Evolutionary conservation across 30 jellyfish, hydroid and myxozoan species (phyloP).

Genomic region (Aurelia sp.): DNA sequence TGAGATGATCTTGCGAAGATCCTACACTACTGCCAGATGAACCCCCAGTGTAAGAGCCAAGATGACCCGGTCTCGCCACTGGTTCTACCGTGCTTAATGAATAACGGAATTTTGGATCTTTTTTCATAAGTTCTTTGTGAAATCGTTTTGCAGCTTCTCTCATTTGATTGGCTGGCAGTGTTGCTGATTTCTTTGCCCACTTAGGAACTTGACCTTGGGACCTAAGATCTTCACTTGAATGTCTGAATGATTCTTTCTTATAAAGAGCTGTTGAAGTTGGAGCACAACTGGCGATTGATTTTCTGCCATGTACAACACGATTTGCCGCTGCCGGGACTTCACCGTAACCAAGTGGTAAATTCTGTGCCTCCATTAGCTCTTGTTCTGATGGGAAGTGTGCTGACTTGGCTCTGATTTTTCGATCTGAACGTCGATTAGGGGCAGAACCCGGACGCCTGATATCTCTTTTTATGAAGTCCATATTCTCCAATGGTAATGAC

Average conservation of each 20-base stretch:
- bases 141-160: conserved; percentile 95
- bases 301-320: conserved; percentile 56
- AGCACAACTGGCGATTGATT: conserved; percentile 53
- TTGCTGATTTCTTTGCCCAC: conserved; percentile 28
- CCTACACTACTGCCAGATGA: conserved; percentile 58
- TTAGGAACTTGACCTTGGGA: conserved; percentile 12
- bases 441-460: conserved; percentile 67
- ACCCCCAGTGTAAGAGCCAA: conserved; percentile 64
- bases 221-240: conserved; percentile 91
- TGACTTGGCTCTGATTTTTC: conserved; percentile 54
- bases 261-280: conserved; percentile 39
- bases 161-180: conserved; percentile 90
- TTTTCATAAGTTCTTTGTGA: conserved; percentile 87
- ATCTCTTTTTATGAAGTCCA: conserved; percentile 45
- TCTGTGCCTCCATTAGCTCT: conserved; percentile 33
- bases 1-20: conserved; percentile 46
- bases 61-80: conserved; percentile 34
- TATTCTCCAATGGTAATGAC: conserved; percentile 79
- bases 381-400: conserved; percentile 75
- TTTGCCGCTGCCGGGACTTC: conserved; percentile 13
- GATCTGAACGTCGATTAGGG: conserved; percentile 62
- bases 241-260: conserved; percentile 67
- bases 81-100: conserved; percentile 65
- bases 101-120: conserved; percentile 93
- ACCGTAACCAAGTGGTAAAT: conserved; percentile 62